Evolutionary conservation across 1,140 invertebrate genomes (phyloP), one percentile per base, ranked within the genome.

Genomic region (Mycetomoellerius zeteki): DNA sequence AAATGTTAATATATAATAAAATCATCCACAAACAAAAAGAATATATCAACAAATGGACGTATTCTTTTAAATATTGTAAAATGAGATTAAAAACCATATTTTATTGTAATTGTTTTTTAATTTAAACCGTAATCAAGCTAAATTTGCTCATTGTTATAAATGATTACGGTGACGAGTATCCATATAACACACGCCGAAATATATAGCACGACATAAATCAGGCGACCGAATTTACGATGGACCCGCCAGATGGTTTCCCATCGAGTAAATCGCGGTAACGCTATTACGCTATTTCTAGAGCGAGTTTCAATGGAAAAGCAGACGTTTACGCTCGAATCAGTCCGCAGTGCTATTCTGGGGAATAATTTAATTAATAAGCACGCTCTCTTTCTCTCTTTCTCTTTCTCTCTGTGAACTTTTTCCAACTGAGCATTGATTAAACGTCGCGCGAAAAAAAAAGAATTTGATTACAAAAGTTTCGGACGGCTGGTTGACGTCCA

Each of bases 281-380:
- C 8, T 78, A 78, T 85, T 78, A 50, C 56, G 43, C 8, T 78
- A 78, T 85, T 78, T 85, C 33, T 85, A 77, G 12, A 52, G 12
- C 58, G 33, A 77, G n/a, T 64, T 64, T 65, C 69, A 19, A 71
- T 69, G 43, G 21, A 43, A 19, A 37, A 5, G 12, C 43, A 24
- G 47, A 69, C 8, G 10, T 85, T 76, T 37, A 85, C 72, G 33
- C 58, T 77, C 50, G 58, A 37, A 85, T 75, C 72, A 78, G 47
- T 3, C 12, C 60, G 30, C 10, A 56, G 7, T 7, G 52, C 33
- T 37, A 14, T 5, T 37, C 58, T 52, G 19, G n/a, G 5, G 3
- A 64, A 77, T 85, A 78, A 85, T 85, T 78, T 65, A 85, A 65
- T 78, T 85, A 85, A 85, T 85, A 76, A 85, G 43, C 60, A 64